Percentiles rank a stretch among this genome's conserved stretches.
These are phyloP conservation scores for Caenorhabditis briggsae DNA, from an alignment of 1,140 invertebrate genomes.

Conservation along the genomic window DNA sequence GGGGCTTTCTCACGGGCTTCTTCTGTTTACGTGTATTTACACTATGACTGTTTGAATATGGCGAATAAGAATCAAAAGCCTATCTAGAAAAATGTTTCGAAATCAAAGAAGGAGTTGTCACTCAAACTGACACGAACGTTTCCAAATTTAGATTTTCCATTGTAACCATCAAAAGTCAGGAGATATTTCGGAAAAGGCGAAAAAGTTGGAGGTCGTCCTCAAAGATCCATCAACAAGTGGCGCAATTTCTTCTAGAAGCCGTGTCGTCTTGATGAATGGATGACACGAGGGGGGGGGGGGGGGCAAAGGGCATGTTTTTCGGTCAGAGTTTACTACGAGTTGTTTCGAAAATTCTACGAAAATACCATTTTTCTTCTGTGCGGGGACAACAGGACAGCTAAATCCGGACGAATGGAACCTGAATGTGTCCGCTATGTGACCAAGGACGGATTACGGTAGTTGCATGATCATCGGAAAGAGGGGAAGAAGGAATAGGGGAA, in stretches of 20 bases:
- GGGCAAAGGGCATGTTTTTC: slow-evolving; percentile 30
- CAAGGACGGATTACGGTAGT: slow-evolving; percentile 17
- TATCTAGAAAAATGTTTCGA: not conserved
- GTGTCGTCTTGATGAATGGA: slow-evolving; percentile 27
- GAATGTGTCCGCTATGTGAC: slow-evolving; percentile 27
- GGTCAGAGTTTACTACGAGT: not conserved
- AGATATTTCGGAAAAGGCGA: not conserved
- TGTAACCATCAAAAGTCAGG: slow-evolving; percentile 39
- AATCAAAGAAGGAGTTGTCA: not conserved
- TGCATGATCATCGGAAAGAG: not conserved
- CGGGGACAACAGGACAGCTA: slow-evolving; percentile 4
- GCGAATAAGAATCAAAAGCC: not conserved
- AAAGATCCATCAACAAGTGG: not conserved
- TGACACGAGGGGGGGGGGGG: not conserved
- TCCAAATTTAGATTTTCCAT: slow-evolving; percentile 30
- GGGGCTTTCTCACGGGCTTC: slow-evolving; percentile 26
- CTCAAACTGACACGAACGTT: not conserved
- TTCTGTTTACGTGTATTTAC: slow-evolving; percentile 24
- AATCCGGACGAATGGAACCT: slow-evolving; percentile 39
- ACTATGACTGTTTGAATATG: not conserved
- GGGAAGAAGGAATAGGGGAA: not conserved
- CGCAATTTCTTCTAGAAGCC: slow-evolving; percentile 13
- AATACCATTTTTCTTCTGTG: slow-evolving; percentile 36
- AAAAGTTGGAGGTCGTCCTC: not conserved
- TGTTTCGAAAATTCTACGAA: slow-evolving; percentile 23